Evolutionary conservation across 2,113 vertebrate genomes (phyloP), one percentile per base, ranked within the genome.

Genomic region (Sclerurus mexicanus): DNA sequence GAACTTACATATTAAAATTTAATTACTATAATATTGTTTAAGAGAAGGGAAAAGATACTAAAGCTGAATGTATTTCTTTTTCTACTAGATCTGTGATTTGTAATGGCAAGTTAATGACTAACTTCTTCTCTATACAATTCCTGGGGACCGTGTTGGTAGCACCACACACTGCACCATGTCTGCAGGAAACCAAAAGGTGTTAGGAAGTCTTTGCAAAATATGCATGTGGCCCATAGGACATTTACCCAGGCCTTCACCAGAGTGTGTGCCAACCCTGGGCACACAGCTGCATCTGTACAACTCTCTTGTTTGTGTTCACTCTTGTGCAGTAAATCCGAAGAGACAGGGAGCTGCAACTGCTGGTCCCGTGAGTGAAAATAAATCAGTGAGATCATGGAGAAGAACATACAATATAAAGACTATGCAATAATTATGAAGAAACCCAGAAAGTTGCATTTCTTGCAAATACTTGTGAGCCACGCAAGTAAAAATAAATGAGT

Each of bases 1-100:
- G 75, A 86, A 94, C 76, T 90, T 90, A 39, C 39, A 72, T 37
- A 89, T 89, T 93, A 95, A 60, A 75, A 93, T 86, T 88, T 84
- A 84, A 92, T 94, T 90, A 80, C 52, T 90, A 6, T 66, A 82
- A 73, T 62, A 72, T 77, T 91, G 83, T 94, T 83, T 81, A 95
- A 85, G 69, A 95, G 22, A 82, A 73, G 18, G 27, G 46, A 19
- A 42, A 93, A 74, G 64, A 59, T 67, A 74, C 58, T 37, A 62
- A 66, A 90, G 78, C 42, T 27, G 46, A 66, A 76, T 85, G 47
- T 72, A 74, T 89, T 78, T 71, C 37, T 79, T 58, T 52, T 85
- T 59, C 59, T 71, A 55, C 55, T 39, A 92, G 49, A 37, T 78
- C 52, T 90, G 73, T 2, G 1, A 59, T 89, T 85, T 90, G 87